phyloP scores from a whole-genome alignment of 1,140 invertebrate genomes.

The Danaus plexippus region DNA sequence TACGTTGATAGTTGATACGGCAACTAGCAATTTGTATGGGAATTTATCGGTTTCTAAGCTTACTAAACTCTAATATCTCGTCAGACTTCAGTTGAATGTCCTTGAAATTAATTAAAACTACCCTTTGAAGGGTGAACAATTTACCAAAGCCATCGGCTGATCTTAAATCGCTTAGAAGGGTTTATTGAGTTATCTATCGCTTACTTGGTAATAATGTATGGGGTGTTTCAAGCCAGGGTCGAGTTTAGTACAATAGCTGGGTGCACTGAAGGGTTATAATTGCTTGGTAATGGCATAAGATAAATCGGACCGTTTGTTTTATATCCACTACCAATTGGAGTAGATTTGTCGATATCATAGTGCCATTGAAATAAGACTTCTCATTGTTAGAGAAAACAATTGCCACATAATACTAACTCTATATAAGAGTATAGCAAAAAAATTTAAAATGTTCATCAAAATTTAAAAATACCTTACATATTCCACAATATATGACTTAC shows the following conservation, averaged over 20 bases:
- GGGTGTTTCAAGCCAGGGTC: constrained; percentile 24
- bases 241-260: constrained; percentile 12
- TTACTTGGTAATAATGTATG: constrained; percentile 46
- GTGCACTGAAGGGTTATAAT: constrained; percentile 29
- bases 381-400: no score
- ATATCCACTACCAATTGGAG: no score
- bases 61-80: constrained; percentile 6
- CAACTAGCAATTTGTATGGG: no score
- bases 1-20: no score
- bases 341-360: no score
- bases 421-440: no score
- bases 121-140: constrained; percentile 36
- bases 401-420: no score
- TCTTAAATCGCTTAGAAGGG: constrained; percentile 46
- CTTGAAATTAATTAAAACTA: constrained; percentile 43
- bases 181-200: constrained; percentile 44
- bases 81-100: constrained; percentile 21
- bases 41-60: no score
- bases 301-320: constrained; percentile 15
- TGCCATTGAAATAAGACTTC: no score
- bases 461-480: neutral
- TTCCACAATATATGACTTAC: constrained; percentile 9
- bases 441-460: constrained; percentile 1
- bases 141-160: constrained; percentile 42
- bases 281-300: constrained; percentile 23